A percentile compares a stretch with the other conserved stretches of the same genome.
Evolutionary conservation across 2,888 invertebrate genomes (phyloP).

Genomic region (Nephrotoma appendiculata): DNA sequence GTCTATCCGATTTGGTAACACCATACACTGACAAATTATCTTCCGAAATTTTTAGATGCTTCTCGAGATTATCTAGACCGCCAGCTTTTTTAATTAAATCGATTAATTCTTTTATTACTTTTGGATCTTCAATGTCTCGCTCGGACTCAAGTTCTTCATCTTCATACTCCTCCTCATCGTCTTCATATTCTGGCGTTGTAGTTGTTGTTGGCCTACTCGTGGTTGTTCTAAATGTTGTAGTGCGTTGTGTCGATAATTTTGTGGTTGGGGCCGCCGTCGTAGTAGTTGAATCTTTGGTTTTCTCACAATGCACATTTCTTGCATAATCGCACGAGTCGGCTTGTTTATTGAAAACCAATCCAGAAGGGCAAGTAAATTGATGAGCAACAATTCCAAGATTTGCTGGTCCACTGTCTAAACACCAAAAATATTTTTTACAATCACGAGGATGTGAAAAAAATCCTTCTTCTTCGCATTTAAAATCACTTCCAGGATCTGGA

Average conservation of each 20-base stretch:
- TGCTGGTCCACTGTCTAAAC: slow-evolving; percentile 75
- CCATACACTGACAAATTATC: slow-evolving; percentile 37
- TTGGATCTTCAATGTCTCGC: slow-evolving; percentile 29
- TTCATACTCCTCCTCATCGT: slow-evolving; percentile 36
- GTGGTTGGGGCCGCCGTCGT: slow-evolving; percentile 21
- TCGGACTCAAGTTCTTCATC: slow-evolving; percentile 16
- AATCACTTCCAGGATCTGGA: slow-evolving; percentile 76
- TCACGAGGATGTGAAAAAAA: slow-evolving; percentile 85
- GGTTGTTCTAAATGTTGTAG: slow-evolving; percentile 28
- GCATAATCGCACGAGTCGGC: slow-evolving; percentile 88
- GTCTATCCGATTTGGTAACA: slow-evolving; percentile 26
- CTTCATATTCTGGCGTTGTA: slow-evolving; percentile 27
- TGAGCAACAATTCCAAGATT: slow-evolving; percentile 82
- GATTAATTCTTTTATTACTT: slow-evolving; percentile 67
- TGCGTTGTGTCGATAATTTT: slow-evolving; percentile 23
- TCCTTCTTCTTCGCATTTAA: slow-evolving; percentile 85
- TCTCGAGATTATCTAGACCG: slow-evolving; percentile 79
- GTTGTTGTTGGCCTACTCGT: slow-evolving; percentile 32
- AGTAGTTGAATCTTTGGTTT: slow-evolving; percentile 17
- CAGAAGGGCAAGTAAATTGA: slow-evolving; percentile 86
- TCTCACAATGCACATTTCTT: slow-evolving; percentile 64
- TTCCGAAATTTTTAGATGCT: slow-evolving; percentile 46
- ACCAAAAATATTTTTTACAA: slow-evolving; percentile 93
- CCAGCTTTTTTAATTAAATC: slow-evolving; percentile 76
- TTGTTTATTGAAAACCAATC: slow-evolving; percentile 78